Evolutionary conservation across 2,888 invertebrate genomes (phyloP).

Genomic region (Acanthococcus lagerstroemiae): DNA sequence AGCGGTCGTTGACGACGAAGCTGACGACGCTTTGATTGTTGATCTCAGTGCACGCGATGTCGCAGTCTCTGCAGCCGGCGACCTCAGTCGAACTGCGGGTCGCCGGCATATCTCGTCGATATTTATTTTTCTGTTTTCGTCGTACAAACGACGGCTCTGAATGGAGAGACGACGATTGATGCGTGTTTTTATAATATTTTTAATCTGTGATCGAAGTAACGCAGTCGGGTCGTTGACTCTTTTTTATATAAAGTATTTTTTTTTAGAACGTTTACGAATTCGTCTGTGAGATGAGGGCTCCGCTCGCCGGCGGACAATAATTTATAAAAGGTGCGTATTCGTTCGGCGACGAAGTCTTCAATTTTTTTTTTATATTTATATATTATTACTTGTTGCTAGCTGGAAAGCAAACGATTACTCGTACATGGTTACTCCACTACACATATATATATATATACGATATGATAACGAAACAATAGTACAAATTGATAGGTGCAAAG

Average conservation of each 20-base stretch:
- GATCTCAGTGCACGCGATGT: constrained; percentile 7
- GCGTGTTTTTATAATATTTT: constrained; percentile 3
- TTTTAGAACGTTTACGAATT: no score
- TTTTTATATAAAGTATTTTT: background rate
- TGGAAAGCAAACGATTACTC: no score
- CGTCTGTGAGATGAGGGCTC: no score
- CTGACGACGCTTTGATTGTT: background rate
- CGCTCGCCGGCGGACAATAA: background rate
- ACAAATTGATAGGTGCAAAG: no score
- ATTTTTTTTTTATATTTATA: no score
- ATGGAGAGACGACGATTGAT: background rate
- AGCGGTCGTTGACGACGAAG: no score
- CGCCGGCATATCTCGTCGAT: background rate
- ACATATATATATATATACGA: no score
- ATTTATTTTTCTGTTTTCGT: background rate
- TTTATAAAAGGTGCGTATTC: background rate
- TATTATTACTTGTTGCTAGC: no score
- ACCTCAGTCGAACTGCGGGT: background rate
- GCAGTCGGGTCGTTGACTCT: background rate
- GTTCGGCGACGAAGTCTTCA: background rate
- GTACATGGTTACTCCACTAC: no score
- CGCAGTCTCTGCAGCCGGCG: background rate
- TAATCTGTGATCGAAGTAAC: background rate
- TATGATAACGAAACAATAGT: no score
- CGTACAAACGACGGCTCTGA: no score